Conservation (phyloP, 1,140 invertebrate genomes). For the Drosophila santomea region DNA sequence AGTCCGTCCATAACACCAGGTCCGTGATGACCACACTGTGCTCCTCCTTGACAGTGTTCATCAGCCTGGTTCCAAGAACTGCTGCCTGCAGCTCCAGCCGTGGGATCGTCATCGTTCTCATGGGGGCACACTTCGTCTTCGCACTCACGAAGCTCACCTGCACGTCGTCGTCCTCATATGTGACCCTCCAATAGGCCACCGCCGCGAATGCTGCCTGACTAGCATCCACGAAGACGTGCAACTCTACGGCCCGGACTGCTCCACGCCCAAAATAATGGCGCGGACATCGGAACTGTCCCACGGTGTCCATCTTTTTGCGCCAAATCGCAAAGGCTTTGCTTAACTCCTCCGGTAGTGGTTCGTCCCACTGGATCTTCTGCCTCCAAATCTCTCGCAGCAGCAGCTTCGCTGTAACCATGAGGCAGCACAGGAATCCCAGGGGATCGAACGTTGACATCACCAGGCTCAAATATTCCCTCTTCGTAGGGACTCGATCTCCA, state of each 20-base stretch:
- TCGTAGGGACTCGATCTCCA: background rate
- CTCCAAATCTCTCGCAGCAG: conserved; percentile 8
- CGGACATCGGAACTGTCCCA: background rate
- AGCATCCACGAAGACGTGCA: conserved; percentile 39
- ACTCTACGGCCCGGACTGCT: background rate
- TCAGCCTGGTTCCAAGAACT: conserved; percentile 69
- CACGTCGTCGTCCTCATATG: background rate
- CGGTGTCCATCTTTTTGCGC: conserved; percentile 4
- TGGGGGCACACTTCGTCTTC: conserved; percentile 79
- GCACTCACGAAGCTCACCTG: conserved; percentile 18
- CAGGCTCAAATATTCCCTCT: background rate
- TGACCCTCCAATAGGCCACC: conserved; percentile 38
- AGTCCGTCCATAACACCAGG: background rate
- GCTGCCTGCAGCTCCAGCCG: conserved; percentile 84
- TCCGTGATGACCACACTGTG: conserved; percentile 3
- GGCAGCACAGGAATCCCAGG: background rate
- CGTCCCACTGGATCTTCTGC: conserved; percentile 6
- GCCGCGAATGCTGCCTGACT: conserved; percentile 30
- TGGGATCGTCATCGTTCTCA: conserved; percentile 78
- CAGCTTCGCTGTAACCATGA: conserved; percentile 1
- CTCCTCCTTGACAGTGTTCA: conserved; percentile 5
- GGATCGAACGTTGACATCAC: background rate
- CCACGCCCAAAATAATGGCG: background rate
- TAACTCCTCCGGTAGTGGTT: conserved; percentile 1
- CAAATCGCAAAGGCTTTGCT: background rate